These are phyloP conservation scores for Tromatobia lineatoria DNA, from an alignment of 2,888 invertebrate genomes.

Conservation along the genomic window DNA sequence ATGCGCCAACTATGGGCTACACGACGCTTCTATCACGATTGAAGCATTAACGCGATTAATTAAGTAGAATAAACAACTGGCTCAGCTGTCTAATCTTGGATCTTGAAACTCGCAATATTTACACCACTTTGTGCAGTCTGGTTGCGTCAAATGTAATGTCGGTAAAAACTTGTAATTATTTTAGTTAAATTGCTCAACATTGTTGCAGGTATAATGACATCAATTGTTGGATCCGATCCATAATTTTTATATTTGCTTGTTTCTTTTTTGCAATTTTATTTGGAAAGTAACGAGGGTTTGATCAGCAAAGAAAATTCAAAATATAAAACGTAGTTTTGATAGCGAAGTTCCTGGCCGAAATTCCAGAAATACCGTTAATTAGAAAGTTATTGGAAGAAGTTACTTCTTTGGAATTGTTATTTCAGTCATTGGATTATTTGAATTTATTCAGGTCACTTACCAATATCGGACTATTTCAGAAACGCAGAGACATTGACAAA, in stretches of 20 bases:
- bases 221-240: neutral
- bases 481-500: too few species aligned
- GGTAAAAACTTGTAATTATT: neutral
- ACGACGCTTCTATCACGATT: slow-evolving; percentile 6
- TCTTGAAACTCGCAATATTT: neutral
- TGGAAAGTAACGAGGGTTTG: neutral
- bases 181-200: too few species aligned
- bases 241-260: too few species aligned
- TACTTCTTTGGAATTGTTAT: neutral
- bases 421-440: neutral
- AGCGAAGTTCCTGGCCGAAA: neutral
- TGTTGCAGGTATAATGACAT: too few species aligned
- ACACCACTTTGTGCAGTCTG: neutral
- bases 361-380: too few species aligned
- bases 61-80: slow-evolving; percentile 12
- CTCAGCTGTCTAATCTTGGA: neutral
- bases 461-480: too few species aligned
- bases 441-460: too few species aligned
- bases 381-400: too few species aligned
- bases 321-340: neutral
- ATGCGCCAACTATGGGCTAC: neutral
- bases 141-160: neutral
- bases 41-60: slow-evolving; percentile 15
- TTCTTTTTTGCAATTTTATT: too few species aligned
- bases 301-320: neutral